phyloP scores from a whole-genome alignment of 2,113 vertebrate genomes.

The Acanthisitta chloris region DNA sequence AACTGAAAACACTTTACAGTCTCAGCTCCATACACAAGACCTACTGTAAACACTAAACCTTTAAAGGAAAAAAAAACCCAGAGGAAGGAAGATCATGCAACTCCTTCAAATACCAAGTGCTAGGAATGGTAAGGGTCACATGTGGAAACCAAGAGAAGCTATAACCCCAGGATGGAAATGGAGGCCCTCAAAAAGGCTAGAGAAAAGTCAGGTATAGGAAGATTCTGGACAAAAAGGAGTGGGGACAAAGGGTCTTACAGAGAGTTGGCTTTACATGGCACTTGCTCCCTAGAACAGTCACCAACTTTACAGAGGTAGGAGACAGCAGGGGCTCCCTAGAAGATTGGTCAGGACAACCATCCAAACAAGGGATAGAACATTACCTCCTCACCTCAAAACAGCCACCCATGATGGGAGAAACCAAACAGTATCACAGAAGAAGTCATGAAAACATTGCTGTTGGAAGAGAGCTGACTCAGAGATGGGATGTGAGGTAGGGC shows the following conservation, averaged over 20 bases:
- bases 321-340: neutral
- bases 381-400: neutral
- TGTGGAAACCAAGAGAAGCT: neutral
- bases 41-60: neutral
- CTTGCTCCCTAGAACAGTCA: neutral
- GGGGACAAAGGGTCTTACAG: neutral
- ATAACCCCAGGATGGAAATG: neutral
- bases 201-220: neutral
- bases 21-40: neutral
- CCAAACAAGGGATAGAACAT: neutral
- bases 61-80: neutral
- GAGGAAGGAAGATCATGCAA: neutral
- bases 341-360: neutral
- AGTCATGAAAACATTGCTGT: neutral
- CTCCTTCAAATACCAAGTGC: neutral
- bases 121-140: neutral
- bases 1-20: neutral
- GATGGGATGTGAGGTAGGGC: neutral
- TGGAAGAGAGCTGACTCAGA: neutral
- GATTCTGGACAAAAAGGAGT: neutral
- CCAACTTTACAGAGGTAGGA: accelerated
- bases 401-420: neutral
- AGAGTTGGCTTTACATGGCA: neutral
- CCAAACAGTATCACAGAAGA: neutral
- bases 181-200: neutral